These are phyloP conservation scores for Rutilus rutilus DNA, from an alignment of 2,113 vertebrate species.

Conservation along the genomic window DNA sequence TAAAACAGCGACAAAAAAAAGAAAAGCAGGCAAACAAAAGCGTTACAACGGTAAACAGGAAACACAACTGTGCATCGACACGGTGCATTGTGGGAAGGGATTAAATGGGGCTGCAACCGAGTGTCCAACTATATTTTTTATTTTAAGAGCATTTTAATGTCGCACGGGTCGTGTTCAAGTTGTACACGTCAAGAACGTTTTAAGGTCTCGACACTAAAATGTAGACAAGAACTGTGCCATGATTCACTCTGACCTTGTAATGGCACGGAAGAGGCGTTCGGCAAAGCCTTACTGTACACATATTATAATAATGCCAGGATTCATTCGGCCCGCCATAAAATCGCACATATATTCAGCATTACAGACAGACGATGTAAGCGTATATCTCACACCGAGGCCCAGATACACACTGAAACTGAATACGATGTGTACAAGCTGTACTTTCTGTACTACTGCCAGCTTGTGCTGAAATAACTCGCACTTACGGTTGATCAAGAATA, in stretches of 20 bases:
- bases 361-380: neutral
- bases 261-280: neutral
- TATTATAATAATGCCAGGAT: constrained; percentile 24
- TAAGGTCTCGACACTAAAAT: neutral
- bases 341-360: constrained; percentile 14
- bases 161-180: neutral
- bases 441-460: neutral
- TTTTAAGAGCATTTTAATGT: neutral
- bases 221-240: neutral
- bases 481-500: neutral
- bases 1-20: constrained; percentile 35
- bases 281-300: neutral
- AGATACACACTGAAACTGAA: neutral
- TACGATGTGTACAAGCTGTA: neutral
- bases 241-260: constrained; percentile 38
- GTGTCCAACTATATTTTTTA: neutral
- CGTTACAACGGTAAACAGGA: constrained; percentile 75
- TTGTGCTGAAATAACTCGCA: neutral
- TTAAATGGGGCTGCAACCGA: constrained; percentile 68
- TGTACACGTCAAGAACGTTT: neutral
- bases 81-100: constrained; percentile 77
- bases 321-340: constrained; percentile 52
- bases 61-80: constrained; percentile 59
- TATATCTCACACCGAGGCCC: neutral
- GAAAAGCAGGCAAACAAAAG: constrained; percentile 63